Evolutionary conservation across 2,888 invertebrate species (phyloP).

Genomic region (Cecidostiba fungosa): DNA sequence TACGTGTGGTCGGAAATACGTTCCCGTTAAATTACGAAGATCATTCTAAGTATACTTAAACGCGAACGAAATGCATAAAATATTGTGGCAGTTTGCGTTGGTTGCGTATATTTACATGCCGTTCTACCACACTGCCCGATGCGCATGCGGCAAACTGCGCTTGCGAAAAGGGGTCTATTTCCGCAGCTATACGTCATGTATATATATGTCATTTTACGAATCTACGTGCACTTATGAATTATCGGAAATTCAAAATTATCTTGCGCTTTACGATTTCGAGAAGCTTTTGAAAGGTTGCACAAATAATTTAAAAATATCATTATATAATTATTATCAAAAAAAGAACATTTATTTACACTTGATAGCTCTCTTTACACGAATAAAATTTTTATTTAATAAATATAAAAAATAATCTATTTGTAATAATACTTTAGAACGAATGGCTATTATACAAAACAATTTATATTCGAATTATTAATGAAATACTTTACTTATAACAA

Average conservation of each 20-base stretch:
- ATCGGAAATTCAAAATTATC: background rate
- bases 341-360: background rate
- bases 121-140: background rate
- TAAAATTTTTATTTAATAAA: background rate
- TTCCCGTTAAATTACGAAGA: background rate
- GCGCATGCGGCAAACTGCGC: background rate
- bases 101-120: background rate
- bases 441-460: constrained; percentile 7
- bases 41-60: background rate
- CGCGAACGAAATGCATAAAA: constrained; percentile 2
- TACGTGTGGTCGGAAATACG: background rate
- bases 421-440: background rate
- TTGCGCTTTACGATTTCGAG: no score
- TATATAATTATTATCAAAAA: background rate
- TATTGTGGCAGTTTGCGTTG: background rate
- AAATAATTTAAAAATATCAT: background rate
- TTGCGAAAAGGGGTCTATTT: background rate
- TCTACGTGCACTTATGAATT: background rate
- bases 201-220: background rate
- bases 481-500: background rate
- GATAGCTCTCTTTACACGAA: background rate
- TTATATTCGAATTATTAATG: background rate
- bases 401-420: background rate
- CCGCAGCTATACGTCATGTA: background rate
- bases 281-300: background rate